phyloP scores from a whole-genome alignment of 92 coral and sea anemone species.

The Umimayanthus kanabou region DNA sequence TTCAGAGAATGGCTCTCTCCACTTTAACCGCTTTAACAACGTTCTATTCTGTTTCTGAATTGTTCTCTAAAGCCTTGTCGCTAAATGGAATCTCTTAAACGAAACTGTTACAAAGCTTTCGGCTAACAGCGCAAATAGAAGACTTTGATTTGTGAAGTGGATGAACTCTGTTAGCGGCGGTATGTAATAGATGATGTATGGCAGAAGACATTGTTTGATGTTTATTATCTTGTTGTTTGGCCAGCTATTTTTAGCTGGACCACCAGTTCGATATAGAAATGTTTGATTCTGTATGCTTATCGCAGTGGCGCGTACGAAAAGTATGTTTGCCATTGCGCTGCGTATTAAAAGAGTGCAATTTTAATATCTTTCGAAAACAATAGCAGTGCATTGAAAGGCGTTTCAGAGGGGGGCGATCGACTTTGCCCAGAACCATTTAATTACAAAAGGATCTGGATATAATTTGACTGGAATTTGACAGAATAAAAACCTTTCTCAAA shows the following conservation, averaged over 20 bases:
- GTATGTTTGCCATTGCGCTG: background rate
- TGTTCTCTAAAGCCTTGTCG: background rate
- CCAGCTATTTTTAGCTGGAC: constrained; percentile 65
- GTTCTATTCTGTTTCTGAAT: background rate
- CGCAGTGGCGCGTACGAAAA: constrained; percentile 16
- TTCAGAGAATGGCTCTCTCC: constrained; percentile 14
- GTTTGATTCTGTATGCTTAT: constrained; percentile 34
- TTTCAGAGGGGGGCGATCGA: constrained; percentile 34
- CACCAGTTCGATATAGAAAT: constrained; percentile 37
- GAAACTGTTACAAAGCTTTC: background rate
- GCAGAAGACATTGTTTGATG: constrained; percentile 59
- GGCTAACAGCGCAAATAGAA: background rate
- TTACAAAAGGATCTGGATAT: constrained; percentile 40
- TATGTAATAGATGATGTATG: constrained; percentile 34
- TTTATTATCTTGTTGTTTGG: constrained; percentile 58
- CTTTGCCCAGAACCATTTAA: constrained; percentile 35
- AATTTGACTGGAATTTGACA: constrained; percentile 41
- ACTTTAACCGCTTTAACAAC: background rate
- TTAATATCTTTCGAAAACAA: constrained; percentile 20
- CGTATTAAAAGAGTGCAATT: background rate
- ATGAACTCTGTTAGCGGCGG: constrained; percentile 32
- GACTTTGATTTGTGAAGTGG: constrained; percentile 11
- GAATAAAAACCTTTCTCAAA: constrained; percentile 10
- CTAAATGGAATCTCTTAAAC: background rate
- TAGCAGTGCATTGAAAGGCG: constrained; percentile 20